A percentile compares a stretch with the other conserved stretches of the same genome.
These are phyloP conservation scores for Xyrauchen texanus DNA, from an alignment of 2,113 vertebrate genomes.

Conservation along the genomic window DNA sequence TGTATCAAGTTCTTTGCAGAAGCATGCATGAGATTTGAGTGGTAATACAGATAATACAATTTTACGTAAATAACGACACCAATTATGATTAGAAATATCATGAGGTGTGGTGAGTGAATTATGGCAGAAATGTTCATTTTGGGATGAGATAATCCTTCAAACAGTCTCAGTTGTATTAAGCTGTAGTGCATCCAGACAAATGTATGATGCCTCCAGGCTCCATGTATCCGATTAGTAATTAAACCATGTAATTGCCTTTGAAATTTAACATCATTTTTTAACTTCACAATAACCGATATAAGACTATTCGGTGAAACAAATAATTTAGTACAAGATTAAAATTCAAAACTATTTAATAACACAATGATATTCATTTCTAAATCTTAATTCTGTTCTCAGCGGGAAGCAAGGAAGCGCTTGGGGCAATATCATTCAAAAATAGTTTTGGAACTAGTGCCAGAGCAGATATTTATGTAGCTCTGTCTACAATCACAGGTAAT, in stretches of 20 bases:
- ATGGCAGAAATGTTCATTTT: too few relatives aligned
- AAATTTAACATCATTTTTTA: constrained; percentile 9
- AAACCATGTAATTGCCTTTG: constrained; percentile 12
- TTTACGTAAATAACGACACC: too few relatives aligned
- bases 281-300: constrained; percentile 28
- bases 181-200: neutral
- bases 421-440: constrained; percentile 9
- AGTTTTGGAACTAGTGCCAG: constrained; percentile 9
- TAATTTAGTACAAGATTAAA: constrained; percentile 26
- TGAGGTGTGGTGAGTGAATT: too few relatives aligned
- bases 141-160: too few relatives aligned
- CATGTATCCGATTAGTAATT: constrained; percentile 18
- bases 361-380: constrained; percentile 5
- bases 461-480: neutral
- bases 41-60: too few relatives aligned
- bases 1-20: too few relatives aligned
- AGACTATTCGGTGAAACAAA: neutral
- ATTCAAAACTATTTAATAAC: neutral
- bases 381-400: neutral
- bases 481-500: neutral
- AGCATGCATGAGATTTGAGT: too few relatives aligned
- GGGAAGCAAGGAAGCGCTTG: neutral
- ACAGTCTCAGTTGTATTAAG: too few relatives aligned
- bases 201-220: neutral
- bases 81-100: too few relatives aligned